Conservation (phyloP, 1,140 invertebrate genomes). For the Ectropis grisescens region DNA sequence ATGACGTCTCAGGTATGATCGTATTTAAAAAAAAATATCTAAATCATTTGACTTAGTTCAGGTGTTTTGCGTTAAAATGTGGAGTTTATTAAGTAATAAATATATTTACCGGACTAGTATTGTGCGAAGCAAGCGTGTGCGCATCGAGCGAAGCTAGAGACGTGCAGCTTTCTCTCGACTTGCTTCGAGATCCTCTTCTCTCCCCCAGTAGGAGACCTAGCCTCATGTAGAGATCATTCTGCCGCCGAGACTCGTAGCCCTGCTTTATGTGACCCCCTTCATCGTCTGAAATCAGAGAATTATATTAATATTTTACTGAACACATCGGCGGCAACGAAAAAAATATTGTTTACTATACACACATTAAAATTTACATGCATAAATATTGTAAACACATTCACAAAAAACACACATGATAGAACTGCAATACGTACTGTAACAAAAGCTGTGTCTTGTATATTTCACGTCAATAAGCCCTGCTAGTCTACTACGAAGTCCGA, state of each 20-base stretch:
- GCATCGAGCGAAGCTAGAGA: conserved; percentile 84
- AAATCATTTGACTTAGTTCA: too few species aligned
- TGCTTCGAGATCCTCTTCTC: conserved; percentile 66
- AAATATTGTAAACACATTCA: conserved; percentile 17
- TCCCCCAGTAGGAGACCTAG: conserved; percentile 87
- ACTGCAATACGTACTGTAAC: too few species aligned
- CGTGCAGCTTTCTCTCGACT: conserved; percentile 60
- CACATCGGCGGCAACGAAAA: too few species aligned
- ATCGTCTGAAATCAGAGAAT: conserved; percentile 79
- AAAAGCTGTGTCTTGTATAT: too few species aligned
- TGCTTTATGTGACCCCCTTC: conserved; percentile 78
- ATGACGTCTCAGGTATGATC: too few species aligned
- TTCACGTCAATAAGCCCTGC: too few species aligned
- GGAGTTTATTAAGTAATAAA: too few species aligned
- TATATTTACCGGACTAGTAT: conserved; percentile 82
- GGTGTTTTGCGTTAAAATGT: too few species aligned
- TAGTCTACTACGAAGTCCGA: too few species aligned
- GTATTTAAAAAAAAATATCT: too few species aligned
- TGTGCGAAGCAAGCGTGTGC: conserved; percentile 78
- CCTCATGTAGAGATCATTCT: conserved; percentile 88
- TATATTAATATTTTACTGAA: too few species aligned
- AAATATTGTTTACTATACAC: conserved; percentile 8
- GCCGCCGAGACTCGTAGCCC: conserved; percentile 72
- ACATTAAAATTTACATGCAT: conserved; percentile 16
- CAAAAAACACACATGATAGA: too few species aligned